Evolutionary conservation across 2,888 invertebrate species (phyloP).

Genomic region (Drosophila pseudotakahashii): DNA sequence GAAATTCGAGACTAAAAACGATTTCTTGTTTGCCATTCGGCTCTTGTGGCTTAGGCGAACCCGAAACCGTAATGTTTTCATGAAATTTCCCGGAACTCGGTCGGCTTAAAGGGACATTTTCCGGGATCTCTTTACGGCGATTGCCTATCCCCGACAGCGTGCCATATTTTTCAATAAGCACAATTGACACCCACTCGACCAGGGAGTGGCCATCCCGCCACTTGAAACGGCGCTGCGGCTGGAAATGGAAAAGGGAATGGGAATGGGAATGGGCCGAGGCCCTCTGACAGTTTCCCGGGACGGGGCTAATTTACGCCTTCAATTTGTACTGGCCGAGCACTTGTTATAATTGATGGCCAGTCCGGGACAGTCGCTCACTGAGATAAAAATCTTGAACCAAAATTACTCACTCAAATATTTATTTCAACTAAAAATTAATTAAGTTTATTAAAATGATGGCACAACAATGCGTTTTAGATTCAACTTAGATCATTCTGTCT

Average conservation of each 20-base stretch:
- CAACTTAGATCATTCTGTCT: too few species aligned
- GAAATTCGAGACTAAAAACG: slow-evolving; percentile 56
- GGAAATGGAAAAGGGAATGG: too few species aligned
- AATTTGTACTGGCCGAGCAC: slow-evolving; percentile 64
- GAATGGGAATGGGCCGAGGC: neutral
- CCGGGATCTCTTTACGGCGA: slow-evolving; percentile 22
- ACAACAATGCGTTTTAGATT: too few species aligned
- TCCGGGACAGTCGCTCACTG: slow-evolving; percentile 17
- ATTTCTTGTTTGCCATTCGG: slow-evolving; percentile 27
- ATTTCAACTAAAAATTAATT: too few species aligned
- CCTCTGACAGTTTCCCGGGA: slow-evolving; percentile 24
- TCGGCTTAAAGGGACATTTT: slow-evolving; percentile 39
- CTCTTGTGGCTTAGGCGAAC: slow-evolving; percentile 34
- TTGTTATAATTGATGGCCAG: slow-evolving; percentile 69
- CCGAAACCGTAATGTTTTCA: slow-evolving; percentile 2
- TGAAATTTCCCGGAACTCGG: slow-evolving; percentile 14
- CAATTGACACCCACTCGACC: slow-evolving; percentile 53
- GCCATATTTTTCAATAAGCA: slow-evolving; percentile 68
- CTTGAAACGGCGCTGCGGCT: neutral
- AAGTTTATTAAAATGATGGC: too few species aligned
- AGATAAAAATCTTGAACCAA: neutral
- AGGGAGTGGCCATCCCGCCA: slow-evolving; percentile 5
- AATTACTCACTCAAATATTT: too few species aligned
- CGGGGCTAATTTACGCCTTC: slow-evolving; percentile 63
- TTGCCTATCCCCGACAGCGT: slow-evolving; percentile 25